Evolutionary conservation across 1,140 invertebrate species (phyloP).

Genomic region (Drosophila simulans): DNA sequence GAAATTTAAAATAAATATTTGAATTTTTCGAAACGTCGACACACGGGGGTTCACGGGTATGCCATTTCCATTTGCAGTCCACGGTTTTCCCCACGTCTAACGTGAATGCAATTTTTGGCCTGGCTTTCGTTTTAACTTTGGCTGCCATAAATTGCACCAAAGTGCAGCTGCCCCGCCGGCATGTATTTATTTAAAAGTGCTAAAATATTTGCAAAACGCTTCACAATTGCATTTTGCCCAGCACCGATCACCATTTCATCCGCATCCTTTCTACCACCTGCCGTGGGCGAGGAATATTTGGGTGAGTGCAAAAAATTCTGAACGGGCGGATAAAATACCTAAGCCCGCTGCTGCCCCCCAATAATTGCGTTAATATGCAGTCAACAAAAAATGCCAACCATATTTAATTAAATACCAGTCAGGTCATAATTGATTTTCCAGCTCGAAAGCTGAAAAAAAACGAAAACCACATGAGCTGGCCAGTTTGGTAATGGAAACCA

Average conservation of each 20-base stretch:
- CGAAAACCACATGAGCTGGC: slow-evolving; percentile 34
- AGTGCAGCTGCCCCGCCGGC: slow-evolving; percentile 41
- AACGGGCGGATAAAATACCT: slow-evolving; percentile 37
- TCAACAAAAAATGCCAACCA: slow-evolving; percentile 32
- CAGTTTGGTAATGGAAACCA: slow-evolving; percentile 54
- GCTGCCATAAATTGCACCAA: slow-evolving; percentile 72
- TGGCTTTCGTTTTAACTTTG: slow-evolving; percentile 70
- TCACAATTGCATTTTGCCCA: slow-evolving; percentile 59
- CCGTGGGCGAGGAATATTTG: slow-evolving; percentile 12
- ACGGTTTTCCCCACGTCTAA: slow-evolving; percentile 25
- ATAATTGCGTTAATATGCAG: slow-evolving; percentile 59
- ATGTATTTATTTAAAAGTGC: slow-evolving; percentile 73
- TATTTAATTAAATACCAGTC: slow-evolving; percentile 59
- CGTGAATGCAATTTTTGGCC: slow-evolving; percentile 30
- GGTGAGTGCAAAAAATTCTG: slow-evolving; percentile 20
- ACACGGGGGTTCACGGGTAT: slow-evolving; percentile 34
- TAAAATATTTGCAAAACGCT: slow-evolving; percentile 78
- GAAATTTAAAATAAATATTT: slow-evolving; percentile 51
- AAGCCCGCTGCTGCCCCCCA: slow-evolving; percentile 11
- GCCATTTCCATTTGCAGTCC: slow-evolving; percentile 14
- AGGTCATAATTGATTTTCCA: slow-evolving; percentile 54
- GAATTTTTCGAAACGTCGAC: slow-evolving; percentile 47
- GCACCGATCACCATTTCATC: background rate
- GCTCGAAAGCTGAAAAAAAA: slow-evolving; percentile 17
- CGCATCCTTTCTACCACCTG: background rate